Conservation (phyloP, 64 coral and sea anemone genomes). For the Actinia equina region DNA sequence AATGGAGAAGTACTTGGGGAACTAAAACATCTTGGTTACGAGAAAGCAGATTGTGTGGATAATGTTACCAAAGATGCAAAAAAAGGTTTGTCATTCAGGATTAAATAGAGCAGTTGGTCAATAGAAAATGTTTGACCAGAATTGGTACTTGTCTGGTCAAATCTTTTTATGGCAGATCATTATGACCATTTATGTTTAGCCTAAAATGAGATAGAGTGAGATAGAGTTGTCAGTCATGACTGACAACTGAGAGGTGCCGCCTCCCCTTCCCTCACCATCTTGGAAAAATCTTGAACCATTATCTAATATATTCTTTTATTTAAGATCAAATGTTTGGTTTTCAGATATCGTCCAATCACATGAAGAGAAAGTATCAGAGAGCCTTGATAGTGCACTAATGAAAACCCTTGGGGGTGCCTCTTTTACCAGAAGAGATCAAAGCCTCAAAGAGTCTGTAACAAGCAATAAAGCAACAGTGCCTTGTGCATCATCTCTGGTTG, state of each 20-base stretch:
- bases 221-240: too few relatives aligned
- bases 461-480: neutral
- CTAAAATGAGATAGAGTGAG: too few relatives aligned
- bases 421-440: conserved; percentile 7
- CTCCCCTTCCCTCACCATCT: too few relatives aligned
- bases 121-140: too few relatives aligned
- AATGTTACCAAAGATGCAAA: neutral
- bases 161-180: too few relatives aligned
- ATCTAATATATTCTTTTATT: too few relatives aligned
- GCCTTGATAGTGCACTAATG: conserved; percentile 73
- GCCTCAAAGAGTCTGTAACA: neutral
- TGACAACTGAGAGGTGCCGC: too few relatives aligned
- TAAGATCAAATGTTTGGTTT: neutral
- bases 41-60: neutral
- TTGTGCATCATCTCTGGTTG: neutral
- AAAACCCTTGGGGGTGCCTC: conserved; percentile 50
- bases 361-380: conserved; percentile 70
- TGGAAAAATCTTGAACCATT: too few relatives aligned
- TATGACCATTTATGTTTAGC: too few relatives aligned
- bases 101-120: too few relatives aligned
- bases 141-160: too few relatives aligned
- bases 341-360: conserved; percentile 29
- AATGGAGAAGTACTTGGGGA: neutral
- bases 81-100: neutral
- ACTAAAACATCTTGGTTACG: neutral